A percentile compares a stretch with the other conserved stretches of the same genome.
Evolutionary conservation across 2,888 invertebrate genomes (phyloP).

Genomic region (Drosophila parthenogenetica): DNA sequence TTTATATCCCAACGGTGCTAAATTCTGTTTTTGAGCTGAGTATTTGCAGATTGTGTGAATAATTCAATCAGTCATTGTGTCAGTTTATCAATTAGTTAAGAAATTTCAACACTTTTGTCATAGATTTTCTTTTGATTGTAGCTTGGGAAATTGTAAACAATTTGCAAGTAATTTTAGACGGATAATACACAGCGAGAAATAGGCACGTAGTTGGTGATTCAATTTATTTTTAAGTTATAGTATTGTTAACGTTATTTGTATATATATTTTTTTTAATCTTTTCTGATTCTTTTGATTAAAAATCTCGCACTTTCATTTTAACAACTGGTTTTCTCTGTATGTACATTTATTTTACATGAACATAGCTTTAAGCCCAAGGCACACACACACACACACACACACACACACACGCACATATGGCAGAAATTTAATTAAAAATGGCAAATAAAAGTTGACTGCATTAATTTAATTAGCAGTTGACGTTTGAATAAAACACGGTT

Average conservation of each 20-base stretch:
- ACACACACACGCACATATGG: constrained; percentile 22
- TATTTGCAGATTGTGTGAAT: not conserved
- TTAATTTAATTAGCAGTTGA: constrained; percentile 71
- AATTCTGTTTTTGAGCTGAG: not conserved
- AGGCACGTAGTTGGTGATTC: too few species aligned
- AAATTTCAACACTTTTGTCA: not conserved
- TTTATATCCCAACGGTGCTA: not conserved
- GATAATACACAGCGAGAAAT: too few species aligned
- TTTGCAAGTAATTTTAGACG: not conserved
- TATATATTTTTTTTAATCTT: too few species aligned
- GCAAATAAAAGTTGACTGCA: constrained; percentile 76
- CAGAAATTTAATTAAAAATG: constrained; percentile 76
- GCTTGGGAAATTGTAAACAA: not conserved
- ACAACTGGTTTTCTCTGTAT: not conserved
- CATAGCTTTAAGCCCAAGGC: constrained; percentile 1
- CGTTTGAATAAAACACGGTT: constrained; percentile 36
- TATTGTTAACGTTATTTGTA: too few species aligned
- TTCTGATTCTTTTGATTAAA: too few species aligned
- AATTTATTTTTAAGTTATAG: too few species aligned
- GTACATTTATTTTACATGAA: not conserved
- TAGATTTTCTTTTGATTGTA: not conserved
- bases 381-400: constrained; percentile 17
- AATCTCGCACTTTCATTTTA: too few species aligned
- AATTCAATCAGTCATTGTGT: not conserved
- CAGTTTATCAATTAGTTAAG: constrained; percentile 1